Evolutionary conservation across 2,797 vertebrate species (phyloP), one percentile per base, ranked within the genome.

Genomic region (Pyrocephalus nanus): DNA sequence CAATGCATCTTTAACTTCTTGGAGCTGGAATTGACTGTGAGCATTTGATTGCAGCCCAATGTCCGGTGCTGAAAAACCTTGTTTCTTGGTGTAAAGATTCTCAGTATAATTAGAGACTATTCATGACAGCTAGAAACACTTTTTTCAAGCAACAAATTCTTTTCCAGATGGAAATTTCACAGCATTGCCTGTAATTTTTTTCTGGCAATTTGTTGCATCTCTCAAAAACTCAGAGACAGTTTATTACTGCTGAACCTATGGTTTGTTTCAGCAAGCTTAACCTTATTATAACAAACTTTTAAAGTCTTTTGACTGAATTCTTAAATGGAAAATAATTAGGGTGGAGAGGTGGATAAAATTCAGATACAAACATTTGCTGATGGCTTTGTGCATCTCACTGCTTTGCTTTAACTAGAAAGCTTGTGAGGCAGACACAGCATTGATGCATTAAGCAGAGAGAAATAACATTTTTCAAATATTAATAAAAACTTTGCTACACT

Each of bases 321-420:
- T 88, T 90, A 92, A 85, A 67, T 54, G 36, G 22, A 73, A 91
- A 96, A 89, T 60, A 96, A 95, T 93, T 94, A 95, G 36, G 79
- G 22, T 67, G 43, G 50, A 71, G 17, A 87, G 48, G 8, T 55
- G 29, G 48, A 78, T 21, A 87, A 77, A 93, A 75, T 73, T 50
- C 36, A 75, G 32, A 42, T 91, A 57, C 92, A 73, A 95, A 42
- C 4, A 36, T 78, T 75, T 78, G 5, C 27, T 77, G 47, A 15
- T 90, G 64, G 47, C 34, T 94, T 88, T 92, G 51, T 62, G 40
- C 57, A 82, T 77, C 75, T 88, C 60, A n/a, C 23, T 61, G 11
- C 51, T 50, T 64, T 58, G 11, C n/a, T 87, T 51, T 89, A 80
- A 57, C 61, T 83, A 64, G 22, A 74, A 75, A 66, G 36, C 3